phyloP scores from a whole-genome alignment of 2,888 invertebrate genomes.

The Parasteatoda lunata region DNA sequence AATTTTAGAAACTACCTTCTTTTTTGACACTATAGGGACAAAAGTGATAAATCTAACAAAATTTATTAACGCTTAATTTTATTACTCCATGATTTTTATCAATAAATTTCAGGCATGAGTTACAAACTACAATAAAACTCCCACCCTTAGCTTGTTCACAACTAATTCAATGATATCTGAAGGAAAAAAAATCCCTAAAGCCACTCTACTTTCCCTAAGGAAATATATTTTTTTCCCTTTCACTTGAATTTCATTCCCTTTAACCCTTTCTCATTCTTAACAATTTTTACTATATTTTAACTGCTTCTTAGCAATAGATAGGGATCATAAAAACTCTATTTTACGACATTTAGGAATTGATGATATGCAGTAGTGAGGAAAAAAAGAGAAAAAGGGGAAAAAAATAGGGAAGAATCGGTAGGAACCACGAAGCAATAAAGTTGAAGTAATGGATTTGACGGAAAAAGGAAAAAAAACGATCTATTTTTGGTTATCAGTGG shows the following conservation, averaged over 20 bases:
- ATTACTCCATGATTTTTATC: background rate
- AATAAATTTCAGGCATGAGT: background rate
- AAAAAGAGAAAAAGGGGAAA: background rate
- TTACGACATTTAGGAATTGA: conserved; percentile 27
- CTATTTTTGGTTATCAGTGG: conserved; percentile 5
- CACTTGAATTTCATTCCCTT: background rate
- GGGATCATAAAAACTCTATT: conserved; percentile 37
- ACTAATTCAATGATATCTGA: background rate
- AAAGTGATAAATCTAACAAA: no score
- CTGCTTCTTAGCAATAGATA: conserved; percentile 31
- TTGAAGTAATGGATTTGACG: conserved; percentile 37
- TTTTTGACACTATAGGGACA: no score
- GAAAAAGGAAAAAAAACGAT: background rate
- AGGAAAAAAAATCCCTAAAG: background rate
- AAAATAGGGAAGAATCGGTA: conserved; percentile 5
- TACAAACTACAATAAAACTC: background rate
- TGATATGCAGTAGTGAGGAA: conserved; percentile 8
- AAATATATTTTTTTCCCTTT: conserved; percentile 26
- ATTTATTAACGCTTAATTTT: no score
- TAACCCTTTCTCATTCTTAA: background rate
- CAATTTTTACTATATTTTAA: conserved; percentile 53
- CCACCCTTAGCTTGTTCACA: background rate
- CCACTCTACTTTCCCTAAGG: background rate
- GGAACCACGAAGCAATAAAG: conserved; percentile 33
- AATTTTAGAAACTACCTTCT: no score